Evolutionary conservation across 2,888 invertebrate genomes (phyloP).

Genomic region (Rotaria magnacalcarata): DNA sequence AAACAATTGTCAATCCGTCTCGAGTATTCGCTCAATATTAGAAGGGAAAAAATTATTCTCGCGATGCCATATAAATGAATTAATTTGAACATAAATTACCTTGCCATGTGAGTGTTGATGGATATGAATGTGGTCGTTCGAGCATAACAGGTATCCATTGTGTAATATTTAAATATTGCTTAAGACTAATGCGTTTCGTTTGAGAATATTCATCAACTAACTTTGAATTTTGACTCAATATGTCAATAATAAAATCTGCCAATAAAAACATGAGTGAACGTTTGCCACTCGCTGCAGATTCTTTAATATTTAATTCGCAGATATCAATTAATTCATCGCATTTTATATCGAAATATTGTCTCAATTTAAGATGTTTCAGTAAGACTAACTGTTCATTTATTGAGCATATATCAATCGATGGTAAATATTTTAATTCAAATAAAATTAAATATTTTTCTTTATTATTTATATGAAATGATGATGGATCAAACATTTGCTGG

Average conservation of each 20-base stretch:
- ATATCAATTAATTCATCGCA: slow-evolving; percentile 46
- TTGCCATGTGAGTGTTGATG: slow-evolving; percentile 43
- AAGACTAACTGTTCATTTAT: slow-evolving; percentile 36
- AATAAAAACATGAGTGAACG: slow-evolving; percentile 37
- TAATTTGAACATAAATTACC: neutral
- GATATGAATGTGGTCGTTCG: slow-evolving; percentile 43
- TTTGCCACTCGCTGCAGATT: neutral
- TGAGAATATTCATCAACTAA: slow-evolving; percentile 42
- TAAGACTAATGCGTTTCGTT: slow-evolving; percentile 41
- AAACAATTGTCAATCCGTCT: too few species aligned
- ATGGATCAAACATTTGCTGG: slow-evolving; percentile 44
- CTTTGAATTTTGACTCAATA: slow-evolving; percentile 14
- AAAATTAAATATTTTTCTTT: slow-evolving; percentile 42
- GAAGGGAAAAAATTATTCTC: too few species aligned
- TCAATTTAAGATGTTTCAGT: slow-evolving; percentile 39
- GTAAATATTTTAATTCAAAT: slow-evolving; percentile 39
- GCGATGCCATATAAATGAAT: too few species aligned
- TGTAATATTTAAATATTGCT: slow-evolving; percentile 40
- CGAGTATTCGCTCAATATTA: too few species aligned
- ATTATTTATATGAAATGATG: neutral
- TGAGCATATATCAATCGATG: slow-evolving; percentile 30
- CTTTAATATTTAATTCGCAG: slow-evolving; percentile 40
- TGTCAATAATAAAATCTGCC: slow-evolving; percentile 42
- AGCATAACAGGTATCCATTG: slow-evolving; percentile 44
- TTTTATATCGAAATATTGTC: slow-evolving; percentile 39